These are phyloP conservation scores for Eufriesea mexicana DNA, from an alignment of 1,140 invertebrate species.

Conservation along the genomic window DNA sequence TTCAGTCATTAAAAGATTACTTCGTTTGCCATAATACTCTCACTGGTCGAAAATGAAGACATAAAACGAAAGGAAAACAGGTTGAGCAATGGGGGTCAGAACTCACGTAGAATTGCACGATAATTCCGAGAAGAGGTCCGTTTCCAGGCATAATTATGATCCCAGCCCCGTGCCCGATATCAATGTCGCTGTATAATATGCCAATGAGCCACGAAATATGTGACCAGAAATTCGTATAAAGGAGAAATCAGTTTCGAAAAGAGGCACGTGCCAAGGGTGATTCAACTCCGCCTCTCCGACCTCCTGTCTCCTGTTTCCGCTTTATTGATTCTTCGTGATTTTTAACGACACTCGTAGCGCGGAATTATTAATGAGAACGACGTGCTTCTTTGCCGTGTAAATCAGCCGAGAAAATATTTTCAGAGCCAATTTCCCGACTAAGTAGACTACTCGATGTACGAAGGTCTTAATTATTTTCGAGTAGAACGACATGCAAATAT, in stretches of 20 bases:
- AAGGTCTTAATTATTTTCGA: too few species aligned
- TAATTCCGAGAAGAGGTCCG: neutral
- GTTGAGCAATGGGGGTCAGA: neutral
- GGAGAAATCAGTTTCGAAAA: slow-evolving; percentile 50
- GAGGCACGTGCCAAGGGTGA: slow-evolving; percentile 30
- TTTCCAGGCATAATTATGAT: neutral
- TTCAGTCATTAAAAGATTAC: neutral
- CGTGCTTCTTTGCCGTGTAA: neutral
- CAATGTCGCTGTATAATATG: slow-evolving; percentile 36
- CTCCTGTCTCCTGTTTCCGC: neutral
- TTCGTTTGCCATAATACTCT: neutral
- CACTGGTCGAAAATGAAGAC: too few species aligned
- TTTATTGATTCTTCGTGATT: slow-evolving; percentile 13
- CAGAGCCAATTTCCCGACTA: too few species aligned
- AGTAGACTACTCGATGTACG: too few species aligned
- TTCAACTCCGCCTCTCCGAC: neutral
- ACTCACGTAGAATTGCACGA: neutral
- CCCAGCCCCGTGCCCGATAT: neutral
- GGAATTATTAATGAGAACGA: neutral
- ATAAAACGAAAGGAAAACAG: neutral
- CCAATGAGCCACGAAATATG: slow-evolving; percentile 41
- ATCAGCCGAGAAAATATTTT: neutral
- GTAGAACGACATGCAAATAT: too few species aligned
- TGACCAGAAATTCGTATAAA: slow-evolving; percentile 44
- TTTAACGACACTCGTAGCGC: neutral